Evolutionary conservation across 2,888 invertebrate genomes (phyloP).

Genomic region (Eustalomyia histrio): DNA sequence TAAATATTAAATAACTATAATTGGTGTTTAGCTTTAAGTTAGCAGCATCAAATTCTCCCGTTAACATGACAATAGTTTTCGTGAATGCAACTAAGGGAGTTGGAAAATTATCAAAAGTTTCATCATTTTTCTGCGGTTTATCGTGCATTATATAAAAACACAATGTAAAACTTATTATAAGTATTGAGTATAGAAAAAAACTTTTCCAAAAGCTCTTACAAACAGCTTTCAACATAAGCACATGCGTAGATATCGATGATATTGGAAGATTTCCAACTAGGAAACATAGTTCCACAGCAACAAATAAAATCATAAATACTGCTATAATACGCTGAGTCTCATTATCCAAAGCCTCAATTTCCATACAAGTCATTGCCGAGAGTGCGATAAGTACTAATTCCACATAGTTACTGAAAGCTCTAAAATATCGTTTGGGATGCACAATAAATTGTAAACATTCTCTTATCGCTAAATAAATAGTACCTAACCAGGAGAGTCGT

Average conservation of each 20-base stretch:
- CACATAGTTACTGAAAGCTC: constrained; percentile 86
- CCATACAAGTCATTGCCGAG: constrained; percentile 82
- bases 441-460: constrained; percentile 87
- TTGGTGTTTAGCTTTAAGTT: constrained; percentile 87
- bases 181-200: constrained; percentile 87
- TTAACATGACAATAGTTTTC: constrained; percentile 92
- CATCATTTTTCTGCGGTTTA: constrained; percentile 79
- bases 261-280: constrained; percentile 88
- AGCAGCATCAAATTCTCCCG: constrained; percentile 91
- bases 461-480: constrained; percentile 83
- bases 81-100: too few species aligned
- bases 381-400: constrained; percentile 85
- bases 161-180: constrained; percentile 89
- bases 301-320: constrained; percentile 86
- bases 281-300: constrained; percentile 87
- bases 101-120: too few species aligned
- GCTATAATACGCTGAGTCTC: constrained; percentile 84
- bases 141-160: constrained; percentile 87
- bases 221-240: constrained; percentile 90
- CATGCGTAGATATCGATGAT: constrained; percentile 85
- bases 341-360: constrained; percentile 80
- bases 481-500: constrained; percentile 81
- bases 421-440: constrained; percentile 84
- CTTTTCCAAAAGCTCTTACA: constrained; percentile 89
- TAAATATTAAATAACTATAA: constrained; percentile 87